Evolutionary conservation across 2,888 invertebrate species (phyloP).

Genomic region (Drosophila kanekoi): DNA sequence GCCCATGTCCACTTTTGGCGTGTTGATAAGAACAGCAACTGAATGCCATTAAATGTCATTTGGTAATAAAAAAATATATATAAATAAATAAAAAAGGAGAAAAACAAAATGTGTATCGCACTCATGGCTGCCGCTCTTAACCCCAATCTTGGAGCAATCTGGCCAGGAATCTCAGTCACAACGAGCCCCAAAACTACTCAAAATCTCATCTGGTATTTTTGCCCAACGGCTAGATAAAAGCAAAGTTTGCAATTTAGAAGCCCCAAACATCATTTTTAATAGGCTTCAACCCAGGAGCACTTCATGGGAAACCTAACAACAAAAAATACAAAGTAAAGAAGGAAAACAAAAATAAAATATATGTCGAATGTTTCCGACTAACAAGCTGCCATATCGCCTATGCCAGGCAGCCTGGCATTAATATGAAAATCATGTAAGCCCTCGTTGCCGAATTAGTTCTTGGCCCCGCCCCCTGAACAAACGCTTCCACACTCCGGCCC

Average conservation of each 20-base stretch:
- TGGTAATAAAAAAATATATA: slow-evolving; percentile 10
- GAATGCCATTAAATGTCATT: slow-evolving; percentile 23
- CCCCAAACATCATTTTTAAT: slow-evolving; percentile 46
- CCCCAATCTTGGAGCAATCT: slow-evolving; percentile 16
- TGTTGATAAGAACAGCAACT: slow-evolving; percentile 6
- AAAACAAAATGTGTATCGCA: background rate
- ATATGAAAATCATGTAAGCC: slow-evolving; percentile 56
- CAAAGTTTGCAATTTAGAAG: slow-evolving; percentile 35
- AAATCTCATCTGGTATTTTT: slow-evolving; percentile 43
- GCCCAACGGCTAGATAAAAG: slow-evolving; percentile 44
- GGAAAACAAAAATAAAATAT: slow-evolving; percentile 1
- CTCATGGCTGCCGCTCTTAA: slow-evolving; percentile 10
- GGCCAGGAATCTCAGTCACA: slow-evolving; percentile 34
- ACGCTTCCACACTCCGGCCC: background rate
- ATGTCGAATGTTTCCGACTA: slow-evolving; percentile 32
- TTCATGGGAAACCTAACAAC: slow-evolving; percentile 21
- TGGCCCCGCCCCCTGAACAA: background rate
- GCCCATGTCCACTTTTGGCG: background rate
- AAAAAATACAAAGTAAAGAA: background rate
- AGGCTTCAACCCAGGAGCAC: slow-evolving; percentile 30
- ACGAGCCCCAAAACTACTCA: slow-evolving; percentile 22
- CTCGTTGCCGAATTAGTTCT: slow-evolving; percentile 58
- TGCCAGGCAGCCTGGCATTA: slow-evolving; percentile 38
- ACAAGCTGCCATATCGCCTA: slow-evolving; percentile 41
- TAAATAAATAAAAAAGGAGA: too few species aligned